phyloP scores from a whole-genome alignment of 30 jellyfish, hydroid and myxozoan genomes.

The Hydra vulgaris region DNA sequence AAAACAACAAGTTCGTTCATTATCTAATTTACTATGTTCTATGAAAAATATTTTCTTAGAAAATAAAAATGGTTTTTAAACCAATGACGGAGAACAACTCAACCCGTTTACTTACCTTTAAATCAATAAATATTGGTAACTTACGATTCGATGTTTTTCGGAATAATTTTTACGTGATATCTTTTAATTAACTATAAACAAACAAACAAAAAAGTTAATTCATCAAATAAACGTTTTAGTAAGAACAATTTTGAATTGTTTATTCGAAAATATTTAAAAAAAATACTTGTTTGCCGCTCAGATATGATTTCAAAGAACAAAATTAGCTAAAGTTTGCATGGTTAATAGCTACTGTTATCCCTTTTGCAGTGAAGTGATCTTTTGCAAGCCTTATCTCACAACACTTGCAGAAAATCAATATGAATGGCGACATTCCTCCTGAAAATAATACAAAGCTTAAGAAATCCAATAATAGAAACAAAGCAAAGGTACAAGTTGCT shows the following conservation, averaged over 20 bases:
- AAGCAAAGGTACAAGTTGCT: constrained; percentile 81
- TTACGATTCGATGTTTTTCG: background rate
- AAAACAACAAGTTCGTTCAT: no score
- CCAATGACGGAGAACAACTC: background rate
- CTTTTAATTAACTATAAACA: background rate
- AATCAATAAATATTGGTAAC: background rate
- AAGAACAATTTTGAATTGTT: no score
- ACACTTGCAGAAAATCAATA: background rate
- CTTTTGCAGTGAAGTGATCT: background rate
- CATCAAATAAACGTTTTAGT: no score
- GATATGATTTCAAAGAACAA: background rate
- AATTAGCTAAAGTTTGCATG: background rate
- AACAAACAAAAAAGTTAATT: background rate
- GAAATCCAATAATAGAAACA: background rate
- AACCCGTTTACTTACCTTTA: background rate
- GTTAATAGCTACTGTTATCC: background rate
- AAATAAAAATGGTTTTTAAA: no score
- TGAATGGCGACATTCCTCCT: constrained; percentile 5
- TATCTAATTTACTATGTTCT: no score
- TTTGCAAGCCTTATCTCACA: background rate
- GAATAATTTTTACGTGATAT: no score
- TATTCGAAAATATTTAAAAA: background rate
- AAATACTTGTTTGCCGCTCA: background rate
- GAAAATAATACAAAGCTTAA: background rate
- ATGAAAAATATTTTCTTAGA: no score